These are phyloP conservation scores for Mormyrops attenuatus DNA, from an alignment of 2,797 vertebrate species.

Conservation along the genomic window DNA sequence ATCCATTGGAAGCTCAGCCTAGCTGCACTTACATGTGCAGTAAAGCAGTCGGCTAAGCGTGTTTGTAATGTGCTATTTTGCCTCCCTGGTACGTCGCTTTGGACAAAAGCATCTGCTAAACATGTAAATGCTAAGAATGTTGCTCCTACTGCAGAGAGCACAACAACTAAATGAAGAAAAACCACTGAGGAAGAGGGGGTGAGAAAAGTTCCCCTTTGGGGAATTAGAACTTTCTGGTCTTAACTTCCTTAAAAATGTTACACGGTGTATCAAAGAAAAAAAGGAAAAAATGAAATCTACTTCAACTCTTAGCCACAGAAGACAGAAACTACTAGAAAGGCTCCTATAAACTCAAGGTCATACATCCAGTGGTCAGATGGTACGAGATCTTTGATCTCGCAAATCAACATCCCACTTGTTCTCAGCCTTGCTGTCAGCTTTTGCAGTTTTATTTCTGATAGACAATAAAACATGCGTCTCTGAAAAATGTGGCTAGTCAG, in stretches of 20 bases:
- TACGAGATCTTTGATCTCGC: neutral
- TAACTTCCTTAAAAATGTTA: slow-evolving; percentile 1
- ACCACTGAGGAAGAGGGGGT: neutral
- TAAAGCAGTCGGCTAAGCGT: no score
- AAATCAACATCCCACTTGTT: neutral
- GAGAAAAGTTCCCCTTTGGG: neutral
- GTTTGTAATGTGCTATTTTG: neutral
- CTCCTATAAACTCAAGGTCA: neutral
- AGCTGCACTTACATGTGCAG: no score
- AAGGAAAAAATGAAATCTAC: neutral
- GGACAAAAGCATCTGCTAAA: neutral
- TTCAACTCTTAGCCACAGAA: neutral
- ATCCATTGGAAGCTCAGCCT: neutral
- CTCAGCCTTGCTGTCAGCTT: neutral
- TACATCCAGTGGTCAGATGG: neutral
- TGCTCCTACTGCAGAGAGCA: neutral
- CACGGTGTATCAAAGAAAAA: neutral
- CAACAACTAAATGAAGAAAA: neutral
- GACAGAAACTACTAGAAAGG: neutral
- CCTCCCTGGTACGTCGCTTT: neutral
- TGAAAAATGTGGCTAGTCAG: neutral
- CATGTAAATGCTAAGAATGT: slow-evolving; percentile 57
- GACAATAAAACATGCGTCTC: neutral
- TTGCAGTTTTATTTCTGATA: neutral
- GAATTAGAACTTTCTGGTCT: neutral